A percentile compares a stretch with the other conserved stretches of the same genome.
phyloP scores from a whole-genome alignment of 2,113 vertebrate species.

The Corythaixoides concolor region DNA sequence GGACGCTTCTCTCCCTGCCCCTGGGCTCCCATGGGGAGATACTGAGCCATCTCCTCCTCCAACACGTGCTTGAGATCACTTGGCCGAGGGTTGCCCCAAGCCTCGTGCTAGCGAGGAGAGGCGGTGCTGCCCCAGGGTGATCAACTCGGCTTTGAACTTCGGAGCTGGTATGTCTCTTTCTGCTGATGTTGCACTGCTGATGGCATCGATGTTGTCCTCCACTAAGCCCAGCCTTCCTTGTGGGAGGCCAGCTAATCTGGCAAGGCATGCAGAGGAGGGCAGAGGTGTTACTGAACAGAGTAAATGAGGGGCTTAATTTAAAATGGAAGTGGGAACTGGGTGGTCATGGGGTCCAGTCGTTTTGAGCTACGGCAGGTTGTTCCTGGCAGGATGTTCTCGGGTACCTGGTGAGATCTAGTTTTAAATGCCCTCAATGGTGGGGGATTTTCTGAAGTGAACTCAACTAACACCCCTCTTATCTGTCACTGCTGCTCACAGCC shows the following conservation, averaged over 20 bases:
- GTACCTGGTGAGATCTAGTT: neutral
- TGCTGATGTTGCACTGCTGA: neutral
- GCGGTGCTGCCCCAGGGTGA: neutral
- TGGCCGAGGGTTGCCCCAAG: neutral
- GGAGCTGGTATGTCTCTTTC: neutral
- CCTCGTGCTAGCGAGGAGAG: neutral
- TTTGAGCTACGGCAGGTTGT: neutral
- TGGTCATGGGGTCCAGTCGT: neutral
- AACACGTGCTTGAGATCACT: neutral
- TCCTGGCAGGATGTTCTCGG: neutral
- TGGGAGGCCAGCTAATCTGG: neutral
- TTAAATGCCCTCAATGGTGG: neutral
- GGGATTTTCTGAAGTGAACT: neutral
- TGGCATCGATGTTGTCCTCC: neutral
- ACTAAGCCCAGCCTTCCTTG: neutral
- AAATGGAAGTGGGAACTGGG: neutral
- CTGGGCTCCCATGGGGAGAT: neutral
- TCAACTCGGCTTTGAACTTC: neutral
- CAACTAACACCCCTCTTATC: neutral
- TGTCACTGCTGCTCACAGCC: neutral
- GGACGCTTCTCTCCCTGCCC: constrained; percentile 49
- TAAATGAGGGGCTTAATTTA: neutral
- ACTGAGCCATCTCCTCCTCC: neutral
- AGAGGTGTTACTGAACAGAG: neutral
- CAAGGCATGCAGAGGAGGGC: neutral